Evolutionary conservation across 2,113 vertebrate species (phyloP).

Genomic region (Pitta sordida): DNA sequence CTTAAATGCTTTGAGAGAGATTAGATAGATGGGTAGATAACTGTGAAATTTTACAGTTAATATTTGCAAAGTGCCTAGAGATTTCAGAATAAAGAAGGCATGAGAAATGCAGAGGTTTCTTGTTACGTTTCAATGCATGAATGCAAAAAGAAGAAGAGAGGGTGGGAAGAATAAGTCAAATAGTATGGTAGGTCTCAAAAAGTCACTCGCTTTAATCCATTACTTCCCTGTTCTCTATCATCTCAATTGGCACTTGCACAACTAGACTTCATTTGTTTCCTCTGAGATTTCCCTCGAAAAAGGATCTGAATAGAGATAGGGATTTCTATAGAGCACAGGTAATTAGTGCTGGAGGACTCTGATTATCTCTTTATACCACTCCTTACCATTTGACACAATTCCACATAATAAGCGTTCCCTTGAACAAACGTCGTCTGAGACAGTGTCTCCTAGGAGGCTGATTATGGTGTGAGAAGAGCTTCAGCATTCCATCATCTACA

Average conservation of each 20-base stretch:
- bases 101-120: neutral
- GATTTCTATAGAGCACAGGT: conserved; percentile 33
- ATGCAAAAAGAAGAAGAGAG: neutral
- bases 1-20: conserved; percentile 1
- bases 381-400: conserved; percentile 39
- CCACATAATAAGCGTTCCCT: conserved; percentile 15
- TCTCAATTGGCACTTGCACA: neutral
- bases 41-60: conserved; percentile 10
- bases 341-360: conserved; percentile 45
- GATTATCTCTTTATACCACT: conserved; percentile 52
- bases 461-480: neutral
- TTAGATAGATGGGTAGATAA: neutral
- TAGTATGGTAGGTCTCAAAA: neutral
- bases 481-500: neutral
- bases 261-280: conserved; percentile 17
- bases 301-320: conserved; percentile 9
- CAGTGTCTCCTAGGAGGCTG: neutral
- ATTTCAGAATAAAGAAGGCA: conserved; percentile 10
- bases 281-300: conserved; percentile 1
- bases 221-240: neutral
- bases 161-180: neutral
- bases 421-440: neutral
- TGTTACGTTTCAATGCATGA: conserved; percentile 7
- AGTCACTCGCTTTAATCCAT: neutral
- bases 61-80: neutral